Percentiles rank a stretch among this genome's conserved stretches.
These are phyloP conservation scores for Callospermophilus lateralis DNA, from an alignment of 2,113 vertebrate genomes.

Conservation along the genomic window DNA sequence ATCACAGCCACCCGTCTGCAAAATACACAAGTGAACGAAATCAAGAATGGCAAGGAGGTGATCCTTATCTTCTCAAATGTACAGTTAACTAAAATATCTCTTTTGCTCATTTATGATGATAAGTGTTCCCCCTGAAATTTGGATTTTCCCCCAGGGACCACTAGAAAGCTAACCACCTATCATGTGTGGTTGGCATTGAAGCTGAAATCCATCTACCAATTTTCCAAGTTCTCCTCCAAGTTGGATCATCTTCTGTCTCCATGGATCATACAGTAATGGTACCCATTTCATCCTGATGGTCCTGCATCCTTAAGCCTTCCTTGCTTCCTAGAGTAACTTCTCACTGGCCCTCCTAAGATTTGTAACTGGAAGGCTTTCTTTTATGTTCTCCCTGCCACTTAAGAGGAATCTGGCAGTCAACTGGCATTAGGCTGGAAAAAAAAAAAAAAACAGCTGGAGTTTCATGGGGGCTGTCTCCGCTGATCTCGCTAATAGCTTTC, in stretches of 20 bases:
- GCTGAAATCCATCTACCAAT: not conserved
- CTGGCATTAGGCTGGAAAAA: too few relatives aligned
- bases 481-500: not conserved
- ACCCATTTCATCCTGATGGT: too few relatives aligned
- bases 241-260: not conserved
- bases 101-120: not conserved
- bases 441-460: not conserved
- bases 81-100: not conserved
- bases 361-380: not conserved
- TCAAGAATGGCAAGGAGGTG: too few relatives aligned
- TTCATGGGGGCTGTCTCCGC: not conserved
- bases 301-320: too few relatives aligned
- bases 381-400: not conserved
- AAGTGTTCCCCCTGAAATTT: not conserved
- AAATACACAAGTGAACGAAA: not conserved
- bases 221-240: not conserved
- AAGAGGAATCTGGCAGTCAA: not conserved
- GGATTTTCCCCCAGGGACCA: not conserved
- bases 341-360: not conserved
- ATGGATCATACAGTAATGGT: too few relatives aligned
- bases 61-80: not conserved
- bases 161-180: not conserved
- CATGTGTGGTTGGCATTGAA: too few relatives aligned
- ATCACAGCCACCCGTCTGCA: not conserved
- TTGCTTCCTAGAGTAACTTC: not conserved